These are phyloP conservation scores for Aurelia coerulea DNA, from an alignment of 30 jellyfish, hydroid and myxozoan species.

Conservation along the genomic window DNA sequence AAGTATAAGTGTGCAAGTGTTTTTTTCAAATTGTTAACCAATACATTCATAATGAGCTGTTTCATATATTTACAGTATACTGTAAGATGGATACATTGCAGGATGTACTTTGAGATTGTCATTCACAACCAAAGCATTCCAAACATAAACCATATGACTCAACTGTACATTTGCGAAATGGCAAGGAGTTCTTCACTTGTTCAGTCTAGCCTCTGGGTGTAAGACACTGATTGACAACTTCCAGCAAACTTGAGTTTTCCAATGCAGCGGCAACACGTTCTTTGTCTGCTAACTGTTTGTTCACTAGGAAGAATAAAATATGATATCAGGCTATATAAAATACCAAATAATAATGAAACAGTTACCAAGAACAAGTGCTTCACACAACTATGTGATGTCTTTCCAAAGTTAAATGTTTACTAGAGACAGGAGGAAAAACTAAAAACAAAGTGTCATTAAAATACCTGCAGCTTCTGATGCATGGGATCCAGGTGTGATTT, in stretches of 20 bases:
- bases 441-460: background rate
- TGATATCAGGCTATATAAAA: background rate
- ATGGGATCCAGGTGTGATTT: conserved; percentile 91
- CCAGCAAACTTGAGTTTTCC: conserved; percentile 82
- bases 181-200: too few relatives aligned
- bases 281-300: conserved; percentile 94
- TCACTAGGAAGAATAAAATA: conserved; percentile 48
- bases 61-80: too few relatives aligned
- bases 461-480: conserved; percentile 92
- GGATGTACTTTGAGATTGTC: too few relatives aligned
- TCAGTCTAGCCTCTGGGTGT: conserved; percentile 48
- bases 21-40: too few relatives aligned
- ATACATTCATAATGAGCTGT: too few relatives aligned
- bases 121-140: too few relatives aligned
- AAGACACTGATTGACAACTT: conserved; percentile 90
- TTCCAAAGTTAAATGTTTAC: background rate
- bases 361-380: too few relatives aligned
- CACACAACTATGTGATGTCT: background rate
- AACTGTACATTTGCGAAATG: too few relatives aligned
- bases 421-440: background rate
- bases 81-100: too few relatives aligned
- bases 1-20: too few relatives aligned
- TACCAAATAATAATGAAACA: too few relatives aligned
- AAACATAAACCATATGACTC: too few relatives aligned
- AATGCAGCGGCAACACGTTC: conserved; percentile 98